Base-by-base conservation (phyloP, 1,140 invertebrate species). In the Sinonovacula constricta region DNA sequence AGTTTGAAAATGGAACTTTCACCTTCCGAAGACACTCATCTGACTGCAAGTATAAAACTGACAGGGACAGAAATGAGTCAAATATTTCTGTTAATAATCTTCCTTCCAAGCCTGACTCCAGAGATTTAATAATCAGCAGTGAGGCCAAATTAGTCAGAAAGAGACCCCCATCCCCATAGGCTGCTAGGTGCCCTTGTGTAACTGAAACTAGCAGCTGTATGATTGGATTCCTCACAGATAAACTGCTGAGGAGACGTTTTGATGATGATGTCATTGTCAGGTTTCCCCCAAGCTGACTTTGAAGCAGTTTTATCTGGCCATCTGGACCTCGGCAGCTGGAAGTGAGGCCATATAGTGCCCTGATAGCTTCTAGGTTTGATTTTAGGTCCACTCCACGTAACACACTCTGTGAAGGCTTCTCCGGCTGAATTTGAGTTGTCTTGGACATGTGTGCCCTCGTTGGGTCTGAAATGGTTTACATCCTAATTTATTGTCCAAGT, bases 131-230 rank as follows among this genome's bases (percentile, higher is more conserved):
- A 39, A 84, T 66, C 7, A 85, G 53, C 15, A 65, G 56, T 22
- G 78, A 26, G 36, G 76, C 74, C 33, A 79, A 66, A 18, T 30
- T 60, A 28, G 39, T 18, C 33, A 80, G 54, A 39, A 86, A 79
- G 1, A 84, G 45, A 22, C 85, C 85, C 36, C 77, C 78, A 80
- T 86, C 85, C 65, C 71, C 53, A 66, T 62, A 80, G 36, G 77
- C 66, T 2, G 39, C 49, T 12, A 84, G 49, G 45, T 86, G 85
- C 57, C 71, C 65, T 56, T 83, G 79, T 34, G 82, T 74, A 72
- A 79, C 15, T 28, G 57, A 45, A 31, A 74, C 70, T 14, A 84
- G 57, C 31, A 86, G 63, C 51, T 82, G 78, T 18, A 86, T 68
- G 31, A 81, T 70, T 49, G 81, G 82, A 22, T 82, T 76, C 18